Conservation (phyloP, 2,888 invertebrate genomes). For the Slavum lentiscoides region DNA sequence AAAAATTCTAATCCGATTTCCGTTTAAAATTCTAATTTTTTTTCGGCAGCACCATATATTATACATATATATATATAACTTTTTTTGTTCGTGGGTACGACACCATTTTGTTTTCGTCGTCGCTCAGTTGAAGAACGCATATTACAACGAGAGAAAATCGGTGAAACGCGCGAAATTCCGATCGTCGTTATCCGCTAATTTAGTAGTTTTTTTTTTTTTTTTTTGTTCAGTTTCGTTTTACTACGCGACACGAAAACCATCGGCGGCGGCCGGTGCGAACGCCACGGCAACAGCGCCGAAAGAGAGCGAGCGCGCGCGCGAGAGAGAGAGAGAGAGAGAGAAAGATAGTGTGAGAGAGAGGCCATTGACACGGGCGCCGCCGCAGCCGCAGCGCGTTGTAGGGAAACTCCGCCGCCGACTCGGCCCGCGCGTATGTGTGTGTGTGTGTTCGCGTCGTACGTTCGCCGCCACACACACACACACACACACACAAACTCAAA, state of each 20-base stretch:
- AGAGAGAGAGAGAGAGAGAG: too few species aligned
- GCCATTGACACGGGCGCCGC: constrained; percentile 47
- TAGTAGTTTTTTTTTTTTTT: constrained; percentile 12
- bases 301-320: constrained; percentile 26
- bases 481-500: neutral
- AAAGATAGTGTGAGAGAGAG: constrained; percentile 30
- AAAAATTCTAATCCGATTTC: too few species aligned
- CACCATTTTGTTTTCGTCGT: too few species aligned
- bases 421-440: neutral
- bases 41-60: too few species aligned
- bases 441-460: neutral
- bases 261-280: neutral
- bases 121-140: too few species aligned
- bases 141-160: too few species aligned
- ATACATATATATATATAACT: too few species aligned
- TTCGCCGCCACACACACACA: neutral
- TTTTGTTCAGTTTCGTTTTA: neutral
- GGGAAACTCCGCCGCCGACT: constrained; percentile 27
- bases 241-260: constrained; percentile 24
- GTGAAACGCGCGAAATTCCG: too few species aligned
- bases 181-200: neutral
- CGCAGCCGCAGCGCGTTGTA: neutral
- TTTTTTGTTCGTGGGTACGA: too few species aligned
- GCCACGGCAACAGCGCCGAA: constrained; percentile 17
- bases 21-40: too few species aligned